Evolutionary conservation across 2,113 vertebrate species (phyloP), one percentile per base, ranked within the genome.

Genomic region (Ariopsis seemanni): DNA sequence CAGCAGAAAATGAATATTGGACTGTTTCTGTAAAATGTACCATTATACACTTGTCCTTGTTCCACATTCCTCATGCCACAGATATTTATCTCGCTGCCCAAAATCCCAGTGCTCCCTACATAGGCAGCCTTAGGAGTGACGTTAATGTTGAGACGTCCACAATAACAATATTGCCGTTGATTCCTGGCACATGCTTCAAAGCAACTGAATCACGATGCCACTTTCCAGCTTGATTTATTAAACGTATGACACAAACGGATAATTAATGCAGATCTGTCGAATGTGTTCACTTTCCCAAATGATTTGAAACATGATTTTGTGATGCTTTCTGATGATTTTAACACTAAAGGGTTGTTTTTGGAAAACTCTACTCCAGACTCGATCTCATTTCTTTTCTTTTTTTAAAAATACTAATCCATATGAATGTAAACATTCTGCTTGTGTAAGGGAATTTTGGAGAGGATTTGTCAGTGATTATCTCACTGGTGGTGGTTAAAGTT

Each of bases 381-480:
- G 83, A 85, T 55, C 14, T 62, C 8, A 25, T 57, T 15, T 4
- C 18, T 83, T 85, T 80, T 34, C 18, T 86, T 82, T 89, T 77
- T 88, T 90, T 90, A 84, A 86, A 86, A 89, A 89, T 88, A 92
- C 90, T 90, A 52, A 67, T 63, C 2, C 9, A 30, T 67, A 50
- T 86, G 3, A 65, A 79, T 22, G 48, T 25, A 62, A n/a, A 30
- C 1, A 27, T 48, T 74, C 9, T 60, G 34, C 34, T 77, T 34
- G 15, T 84, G 50, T 78, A 7, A 78, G 7, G 52, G 48, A 14
- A 17, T 72, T 65, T 60, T 18, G 0, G 2, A 65, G 22, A 11
- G 27, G 67, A 7, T 48, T 67, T 27, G 42, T 30, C 30, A 69
- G 2, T 0, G 22, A 25, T 42, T 12, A 2, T 77, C 50, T 53